Evolutionary conservation across 2,797 vertebrate species (phyloP).

Genomic region (Otus scops): DNA sequence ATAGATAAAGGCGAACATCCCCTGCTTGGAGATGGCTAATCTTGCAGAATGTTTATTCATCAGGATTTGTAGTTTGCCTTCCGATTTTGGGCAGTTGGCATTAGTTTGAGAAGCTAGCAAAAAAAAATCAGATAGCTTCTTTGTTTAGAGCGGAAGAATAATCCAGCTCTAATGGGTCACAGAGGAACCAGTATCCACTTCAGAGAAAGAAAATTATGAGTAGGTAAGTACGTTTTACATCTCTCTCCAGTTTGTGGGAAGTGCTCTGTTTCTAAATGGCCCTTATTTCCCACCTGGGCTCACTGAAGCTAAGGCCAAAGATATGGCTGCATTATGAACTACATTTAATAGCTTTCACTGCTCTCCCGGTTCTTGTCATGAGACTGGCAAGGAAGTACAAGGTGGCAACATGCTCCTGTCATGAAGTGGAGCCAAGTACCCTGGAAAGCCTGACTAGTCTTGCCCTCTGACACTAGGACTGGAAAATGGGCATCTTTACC

Average conservation of each 20-base stretch:
- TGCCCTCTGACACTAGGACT: background rate
- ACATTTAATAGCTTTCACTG: background rate
- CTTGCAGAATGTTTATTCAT: constrained; percentile 60
- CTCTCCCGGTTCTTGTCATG: background rate
- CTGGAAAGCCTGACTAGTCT: background rate
- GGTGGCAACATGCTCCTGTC: background rate
- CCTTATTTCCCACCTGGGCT: constrained; percentile 37
- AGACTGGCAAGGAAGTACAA: background rate
- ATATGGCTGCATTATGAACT: background rate
- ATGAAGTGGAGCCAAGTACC: background rate
- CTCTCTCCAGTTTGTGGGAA: constrained; percentile 24
- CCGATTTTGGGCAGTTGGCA: constrained; percentile 8
- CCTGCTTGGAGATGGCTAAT: constrained; percentile 48
- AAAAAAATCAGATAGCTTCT: background rate
- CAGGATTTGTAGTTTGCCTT: constrained; percentile 32
- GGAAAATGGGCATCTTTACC: background rate
- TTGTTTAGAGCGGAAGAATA: constrained; percentile 30
- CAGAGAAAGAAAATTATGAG: constrained; percentile 40
- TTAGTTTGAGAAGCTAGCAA: constrained; percentile 6
- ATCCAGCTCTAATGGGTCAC: constrained; percentile 43
- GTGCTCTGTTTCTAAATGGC: constrained; percentile 33
- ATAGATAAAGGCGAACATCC: constrained; percentile 45
- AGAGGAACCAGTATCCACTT: constrained; percentile 32
- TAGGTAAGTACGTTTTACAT: constrained; percentile 40
- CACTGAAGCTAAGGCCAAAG: background rate